phyloP scores from a whole-genome alignment of 2,113 vertebrate species.

The Urocynchramus pylzowi region DNA sequence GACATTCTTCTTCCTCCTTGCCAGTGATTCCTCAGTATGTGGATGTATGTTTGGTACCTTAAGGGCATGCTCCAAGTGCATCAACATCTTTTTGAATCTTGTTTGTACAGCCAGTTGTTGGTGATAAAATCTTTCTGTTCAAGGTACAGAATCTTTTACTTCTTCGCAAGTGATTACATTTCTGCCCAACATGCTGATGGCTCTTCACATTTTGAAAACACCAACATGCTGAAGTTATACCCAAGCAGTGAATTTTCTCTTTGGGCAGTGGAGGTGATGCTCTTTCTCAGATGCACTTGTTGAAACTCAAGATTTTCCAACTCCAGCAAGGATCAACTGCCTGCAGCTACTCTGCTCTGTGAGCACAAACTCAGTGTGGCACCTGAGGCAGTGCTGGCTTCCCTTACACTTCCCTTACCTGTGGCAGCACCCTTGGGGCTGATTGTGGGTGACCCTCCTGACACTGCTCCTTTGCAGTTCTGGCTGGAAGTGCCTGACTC shows the following conservation, averaged over 20 bases:
- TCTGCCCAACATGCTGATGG: neutral
- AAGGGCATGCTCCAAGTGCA: neutral
- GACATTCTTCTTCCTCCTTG: neutral
- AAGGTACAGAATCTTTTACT: neutral
- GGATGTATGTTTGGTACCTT: neutral
- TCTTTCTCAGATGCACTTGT: neutral
- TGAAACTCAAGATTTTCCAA: neutral
- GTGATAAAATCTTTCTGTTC: neutral
- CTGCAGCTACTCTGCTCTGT: neutral
- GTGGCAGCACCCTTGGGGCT: neutral
- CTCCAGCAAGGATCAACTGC: neutral
- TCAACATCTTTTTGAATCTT: neutral
- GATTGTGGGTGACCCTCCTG: neutral
- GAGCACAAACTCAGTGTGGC: neutral
- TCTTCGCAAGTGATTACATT: neutral
- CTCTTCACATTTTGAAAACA: neutral
- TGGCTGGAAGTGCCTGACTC: neutral
- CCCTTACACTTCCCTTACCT: neutral
- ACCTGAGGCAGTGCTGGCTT: neutral
- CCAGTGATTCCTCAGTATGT: neutral
- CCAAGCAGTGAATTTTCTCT: neutral
- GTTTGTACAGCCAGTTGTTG: neutral
- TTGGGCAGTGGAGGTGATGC: neutral
- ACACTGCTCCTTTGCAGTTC: neutral
- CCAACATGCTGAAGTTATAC: neutral